Percentiles rank a stretch among this genome's conserved stretches.
Evolutionary conservation across 2,888 invertebrate species (phyloP).

Genomic region (Lordiphosa fenestrarum): DNA sequence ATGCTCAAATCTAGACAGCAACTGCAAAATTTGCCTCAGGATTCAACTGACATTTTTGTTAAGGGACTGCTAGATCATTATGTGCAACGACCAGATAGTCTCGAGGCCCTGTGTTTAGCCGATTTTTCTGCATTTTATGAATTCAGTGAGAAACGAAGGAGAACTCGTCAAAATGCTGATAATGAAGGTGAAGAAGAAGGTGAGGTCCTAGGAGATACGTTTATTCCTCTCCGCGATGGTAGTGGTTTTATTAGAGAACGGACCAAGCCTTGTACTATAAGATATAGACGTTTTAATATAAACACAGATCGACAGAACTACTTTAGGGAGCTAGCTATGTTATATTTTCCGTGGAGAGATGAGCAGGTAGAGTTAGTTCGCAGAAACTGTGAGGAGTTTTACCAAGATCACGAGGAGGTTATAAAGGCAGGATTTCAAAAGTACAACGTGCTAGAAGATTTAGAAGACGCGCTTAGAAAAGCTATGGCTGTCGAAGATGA

Average conservation of each 20-base stretch:
- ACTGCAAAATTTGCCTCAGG: no score
- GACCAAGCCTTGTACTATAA: conserved; percentile 5
- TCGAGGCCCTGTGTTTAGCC: no score
- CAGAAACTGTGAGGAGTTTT: conserved; percentile 13
- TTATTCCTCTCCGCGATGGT: conserved; percentile 3
- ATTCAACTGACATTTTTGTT: no score
- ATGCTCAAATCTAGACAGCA: no score
- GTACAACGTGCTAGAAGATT: conserved; percentile 1
- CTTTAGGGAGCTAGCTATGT: conserved; percentile 4
- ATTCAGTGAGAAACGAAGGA: no score
- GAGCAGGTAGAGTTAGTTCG: conserved; percentile 4
- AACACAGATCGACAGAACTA: conserved; percentile 8
- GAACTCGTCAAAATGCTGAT: no score
- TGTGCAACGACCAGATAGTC: no score
- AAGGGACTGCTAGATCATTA: no score
- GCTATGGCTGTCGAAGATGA: conserved; percentile 1
- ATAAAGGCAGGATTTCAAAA: not conserved
- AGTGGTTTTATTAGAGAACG: conserved; percentile 4
- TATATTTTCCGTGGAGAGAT: conserved; percentile 13
- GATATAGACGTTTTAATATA: conserved; percentile 7
- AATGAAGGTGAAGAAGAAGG: conserved; percentile 2
- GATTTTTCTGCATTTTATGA: no score
- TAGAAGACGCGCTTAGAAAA: conserved; percentile 7
- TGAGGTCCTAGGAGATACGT: not conserved
- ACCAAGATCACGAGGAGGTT: not conserved